Percentiles rank a stretch among this genome's conserved stretches.
Conservation (phyloP, 2,797 vertebrate species). For the Poecile montanus region DNA sequence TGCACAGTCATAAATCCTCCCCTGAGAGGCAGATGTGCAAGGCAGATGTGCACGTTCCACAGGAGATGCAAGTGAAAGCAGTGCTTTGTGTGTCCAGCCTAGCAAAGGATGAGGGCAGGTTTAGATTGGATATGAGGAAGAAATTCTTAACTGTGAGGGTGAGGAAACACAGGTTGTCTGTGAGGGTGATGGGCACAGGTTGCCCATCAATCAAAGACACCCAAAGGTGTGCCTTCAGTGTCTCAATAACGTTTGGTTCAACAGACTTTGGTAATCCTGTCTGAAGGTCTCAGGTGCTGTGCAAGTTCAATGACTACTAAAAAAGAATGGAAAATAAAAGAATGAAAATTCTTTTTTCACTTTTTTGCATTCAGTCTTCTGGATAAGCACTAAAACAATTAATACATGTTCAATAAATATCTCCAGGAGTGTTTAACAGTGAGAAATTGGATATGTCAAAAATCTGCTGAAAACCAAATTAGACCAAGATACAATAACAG, state of each 20-base stretch:
- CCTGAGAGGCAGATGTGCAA: conserved; percentile 14
- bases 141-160: background rate
- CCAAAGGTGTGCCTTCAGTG: background rate
- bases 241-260: background rate
- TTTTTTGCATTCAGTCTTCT: background rate
- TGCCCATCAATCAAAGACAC: background rate
- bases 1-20: background rate
- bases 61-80: background rate
- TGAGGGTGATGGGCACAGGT: background rate
- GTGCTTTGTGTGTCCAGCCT: background rate
- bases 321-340: background rate
- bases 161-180: background rate
- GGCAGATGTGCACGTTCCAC: background rate
- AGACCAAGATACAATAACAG: background rate
- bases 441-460: background rate
- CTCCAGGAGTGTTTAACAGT: background rate
- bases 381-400: background rate
- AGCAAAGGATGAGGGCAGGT: background rate
- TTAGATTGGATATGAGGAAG: background rate
- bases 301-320: background rate
- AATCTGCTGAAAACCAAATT: background rate
- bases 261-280: background rate
- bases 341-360: background rate
- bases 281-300: background rate
- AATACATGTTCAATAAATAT: background rate